Percentiles rank a stretch among this genome's conserved stretches.
phyloP scores from a whole-genome alignment of 2,113 vertebrate species.

The Lycaon pictus region DNA sequence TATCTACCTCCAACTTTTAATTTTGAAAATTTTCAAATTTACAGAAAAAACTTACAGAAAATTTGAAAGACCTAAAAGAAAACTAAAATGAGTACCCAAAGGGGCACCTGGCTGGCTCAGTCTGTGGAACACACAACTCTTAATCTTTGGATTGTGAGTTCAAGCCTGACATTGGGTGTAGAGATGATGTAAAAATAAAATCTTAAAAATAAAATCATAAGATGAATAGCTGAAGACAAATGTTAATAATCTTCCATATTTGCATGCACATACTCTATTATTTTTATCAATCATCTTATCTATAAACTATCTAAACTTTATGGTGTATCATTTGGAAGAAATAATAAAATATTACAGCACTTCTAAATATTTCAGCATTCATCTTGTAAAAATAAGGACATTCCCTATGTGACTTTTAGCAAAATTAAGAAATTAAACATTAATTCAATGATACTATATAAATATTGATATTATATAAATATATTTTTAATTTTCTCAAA shows the following conservation, averaged over 20 bases:
- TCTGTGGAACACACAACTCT: not conserved
- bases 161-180: not conserved
- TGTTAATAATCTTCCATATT: not conserved
- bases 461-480: not conserved
- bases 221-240: not conserved
- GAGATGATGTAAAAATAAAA: not conserved
- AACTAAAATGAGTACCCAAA: not conserved
- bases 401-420: not conserved
- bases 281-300: not conserved
- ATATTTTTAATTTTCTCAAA: conserved; percentile 37
- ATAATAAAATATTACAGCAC: not conserved
- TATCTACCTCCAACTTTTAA: not conserved
- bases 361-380: not conserved
- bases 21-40: not conserved
- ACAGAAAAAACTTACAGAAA: not conserved
- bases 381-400: not conserved
- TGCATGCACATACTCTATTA: not conserved
- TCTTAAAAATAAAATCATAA: not conserved
- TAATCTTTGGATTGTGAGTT: not conserved
- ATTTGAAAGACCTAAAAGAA: not conserved
- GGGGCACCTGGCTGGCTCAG: not conserved
- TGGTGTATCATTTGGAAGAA: not conserved
- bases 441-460: not conserved
- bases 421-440: not conserved
- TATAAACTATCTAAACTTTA: not conserved